Base-by-base conservation (phyloP, 2,113 vertebrate genomes). In the Tonatia bakeri region DNA sequence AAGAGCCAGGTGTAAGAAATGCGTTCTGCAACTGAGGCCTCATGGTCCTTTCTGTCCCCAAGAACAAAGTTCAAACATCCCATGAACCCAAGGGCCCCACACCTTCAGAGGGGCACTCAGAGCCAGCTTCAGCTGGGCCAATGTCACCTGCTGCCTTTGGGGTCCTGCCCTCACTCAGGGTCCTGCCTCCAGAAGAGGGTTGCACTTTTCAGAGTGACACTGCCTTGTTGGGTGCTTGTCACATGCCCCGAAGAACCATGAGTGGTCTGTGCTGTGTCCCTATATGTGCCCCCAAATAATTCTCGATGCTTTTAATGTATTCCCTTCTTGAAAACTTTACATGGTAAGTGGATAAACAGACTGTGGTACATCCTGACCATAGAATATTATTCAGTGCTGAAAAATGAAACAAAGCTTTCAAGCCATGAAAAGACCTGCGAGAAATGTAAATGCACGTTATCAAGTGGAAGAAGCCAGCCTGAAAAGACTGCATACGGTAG, bases 11-110 rank as follows among this genome's bases (percentile, higher is more conserved):
- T 20, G 14, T 22, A 28, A 47, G 76, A 28, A n/a, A 50, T 5
- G 16, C 3, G 13, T 31, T 7, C 45, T 5, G 16, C 2, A 5
- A 4, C 43, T 3, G 3, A 59, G 16, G 40, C 33, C 1, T 0
- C 33, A 0, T 2, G 31, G 45, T 3, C 65, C 11, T 19, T 38
- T 36, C 47, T 38, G 45, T 22, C 81, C 52, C 19, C 1, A 0
- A 12, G 73, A 61, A 6, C 31, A 59, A 33, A 73, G 20, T 61
- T 64, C 69, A 61, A 38, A 70, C 28, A 22, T 64, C 50, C 61
- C 20, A 5, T 3, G 8, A 47, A 6, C 54, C 28, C 31, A 4
- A n/a, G 0, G 5, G 43, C 54, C 76, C 70, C 59, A 12, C 1
- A 7, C 22, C 33, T 64, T 40, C 10, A 31, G 40, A 43, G 22